Evolutionary conservation across 2,113 vertebrate species (phyloP), one percentile per base, ranked within the genome.

Genomic region (Gadus chalcogrammus): DNA sequence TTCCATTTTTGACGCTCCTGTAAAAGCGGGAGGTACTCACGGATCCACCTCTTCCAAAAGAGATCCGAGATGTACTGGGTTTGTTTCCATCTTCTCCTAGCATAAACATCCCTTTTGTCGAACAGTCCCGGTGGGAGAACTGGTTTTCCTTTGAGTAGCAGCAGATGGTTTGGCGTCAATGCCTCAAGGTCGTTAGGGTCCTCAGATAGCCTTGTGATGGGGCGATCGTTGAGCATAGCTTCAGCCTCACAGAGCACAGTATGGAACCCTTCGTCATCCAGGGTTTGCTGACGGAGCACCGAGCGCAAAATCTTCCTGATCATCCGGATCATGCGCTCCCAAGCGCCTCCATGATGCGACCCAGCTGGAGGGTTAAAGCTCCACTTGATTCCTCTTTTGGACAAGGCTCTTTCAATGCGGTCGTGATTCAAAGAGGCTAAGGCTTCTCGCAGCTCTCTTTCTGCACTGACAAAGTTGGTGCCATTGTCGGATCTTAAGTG

Each of bases 1-100:
- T 11, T 65, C 73, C 66, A 75, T 24, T 61, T 68, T 52, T 76
- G 70, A 9, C 53, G 5, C 12, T 56, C 53, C 12, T 56, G 53
- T 1, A 75, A 3, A 6, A 0, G 70, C 9, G 35, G 35, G 4
- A 38, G 9, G 35, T 38, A 38, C 9, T 38, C 35, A 6, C 9
- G 35, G 4, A 9, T 9, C 35, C 35, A 38, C 9, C 35, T 38
- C 35, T 38, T 38, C 35, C 35, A 38, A 9, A 38, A 38, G 35
- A 38, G 35, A 38, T 38, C 35, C 4, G 35, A 38, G 9, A 38
- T 38, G 9, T 20, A 20, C 20, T 20, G 20, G 20, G 20, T 20
- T 20, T 20, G 20, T 20, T 20, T 20, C 20, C 20, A 38, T 38
- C 35, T 1, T 38, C 35, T 38, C 9, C 9, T 38, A 6, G 9